These are phyloP conservation scores for Cephus spinipes DNA, from an alignment of 2,888 invertebrate genomes.

Conservation along the genomic window DNA sequence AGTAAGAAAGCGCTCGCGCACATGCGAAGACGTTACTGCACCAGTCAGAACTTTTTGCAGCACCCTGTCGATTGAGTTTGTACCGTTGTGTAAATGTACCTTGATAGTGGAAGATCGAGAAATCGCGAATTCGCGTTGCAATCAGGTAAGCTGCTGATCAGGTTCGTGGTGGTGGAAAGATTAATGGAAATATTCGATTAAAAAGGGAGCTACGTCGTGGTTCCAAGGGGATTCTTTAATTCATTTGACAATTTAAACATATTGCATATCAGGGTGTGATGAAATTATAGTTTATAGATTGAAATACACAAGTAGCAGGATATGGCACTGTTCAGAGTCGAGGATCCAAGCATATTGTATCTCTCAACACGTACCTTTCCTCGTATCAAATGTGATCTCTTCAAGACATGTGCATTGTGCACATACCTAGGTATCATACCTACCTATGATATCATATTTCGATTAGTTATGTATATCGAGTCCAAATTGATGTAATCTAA, in stretches of 20 bases:
- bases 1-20: slow-evolving; percentile 64
- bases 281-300: not conserved
- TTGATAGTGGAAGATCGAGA: not conserved
- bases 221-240: not conserved
- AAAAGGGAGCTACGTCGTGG: not conserved
- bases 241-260: not conserved
- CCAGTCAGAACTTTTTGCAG: not conserved
- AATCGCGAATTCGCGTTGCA: slow-evolving; percentile 30
- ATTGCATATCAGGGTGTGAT: not conserved
- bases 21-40: slow-evolving; percentile 53
- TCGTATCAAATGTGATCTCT: not conserved
- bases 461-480: not conserved
- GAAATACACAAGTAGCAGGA: not conserved
- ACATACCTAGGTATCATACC: not conserved
- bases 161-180: not conserved
- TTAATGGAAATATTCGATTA: not conserved
- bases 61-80: not conserved
- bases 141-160: slow-evolving; percentile 36
- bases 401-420: not conserved
- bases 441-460: not conserved
- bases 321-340: not conserved
- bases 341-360: not conserved
- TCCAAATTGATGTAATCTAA: not conserved
- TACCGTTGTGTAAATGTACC: slow-evolving; percentile 15
- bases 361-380: not conserved